Evolutionary conservation across 2,113 vertebrate genomes (phyloP).

Genomic region (Aldabrachelys gigantea): DNA sequence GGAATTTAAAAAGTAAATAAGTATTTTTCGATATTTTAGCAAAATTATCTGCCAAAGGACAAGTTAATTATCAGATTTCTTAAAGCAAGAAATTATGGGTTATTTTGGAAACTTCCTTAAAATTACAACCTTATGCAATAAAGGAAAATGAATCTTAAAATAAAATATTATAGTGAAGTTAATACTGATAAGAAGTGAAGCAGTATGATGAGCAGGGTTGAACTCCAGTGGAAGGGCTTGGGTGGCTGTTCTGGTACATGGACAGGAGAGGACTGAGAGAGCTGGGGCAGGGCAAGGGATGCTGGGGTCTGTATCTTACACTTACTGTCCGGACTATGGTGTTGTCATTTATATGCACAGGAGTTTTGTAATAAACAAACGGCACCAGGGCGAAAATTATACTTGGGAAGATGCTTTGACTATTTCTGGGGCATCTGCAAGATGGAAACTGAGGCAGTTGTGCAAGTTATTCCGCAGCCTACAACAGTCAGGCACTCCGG

Average conservation of each 20-base stretch:
- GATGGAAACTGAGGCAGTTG: neutral
- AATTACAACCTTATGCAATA: slow-evolving; percentile 44
- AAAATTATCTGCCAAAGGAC: slow-evolving; percentile 14
- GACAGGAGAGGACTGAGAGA: too few relatives aligned
- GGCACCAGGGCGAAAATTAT: neutral
- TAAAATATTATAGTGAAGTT: slow-evolving; percentile 14
- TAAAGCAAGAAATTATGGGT: slow-evolving; percentile 46
- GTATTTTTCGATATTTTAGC: slow-evolving; percentile 43
- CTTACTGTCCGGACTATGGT: too few relatives aligned
- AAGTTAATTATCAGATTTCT: slow-evolving; percentile 59
- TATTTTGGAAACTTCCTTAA: slow-evolving; percentile 49
- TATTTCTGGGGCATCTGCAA: neutral
- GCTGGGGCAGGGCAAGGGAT: too few relatives aligned
- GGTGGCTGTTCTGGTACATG: too few relatives aligned
- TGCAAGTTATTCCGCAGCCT: too few relatives aligned
- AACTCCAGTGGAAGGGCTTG: too few relatives aligned
- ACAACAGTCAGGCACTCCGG: too few relatives aligned
- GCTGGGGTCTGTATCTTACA: too few relatives aligned
- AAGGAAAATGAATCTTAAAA: slow-evolving; percentile 54
- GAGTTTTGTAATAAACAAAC: neutral
- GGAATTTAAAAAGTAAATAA: slow-evolving; percentile 63
- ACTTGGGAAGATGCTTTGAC: neutral
- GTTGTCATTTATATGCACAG: too few relatives aligned
- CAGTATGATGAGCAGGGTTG: neutral
- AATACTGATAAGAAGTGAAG: slow-evolving; percentile 6